Percentiles rank a stretch among this genome's conserved stretches.
phyloP scores from a whole-genome alignment of 2,797 vertebrate genomes.

The Sebastes trivittatus region DNA sequence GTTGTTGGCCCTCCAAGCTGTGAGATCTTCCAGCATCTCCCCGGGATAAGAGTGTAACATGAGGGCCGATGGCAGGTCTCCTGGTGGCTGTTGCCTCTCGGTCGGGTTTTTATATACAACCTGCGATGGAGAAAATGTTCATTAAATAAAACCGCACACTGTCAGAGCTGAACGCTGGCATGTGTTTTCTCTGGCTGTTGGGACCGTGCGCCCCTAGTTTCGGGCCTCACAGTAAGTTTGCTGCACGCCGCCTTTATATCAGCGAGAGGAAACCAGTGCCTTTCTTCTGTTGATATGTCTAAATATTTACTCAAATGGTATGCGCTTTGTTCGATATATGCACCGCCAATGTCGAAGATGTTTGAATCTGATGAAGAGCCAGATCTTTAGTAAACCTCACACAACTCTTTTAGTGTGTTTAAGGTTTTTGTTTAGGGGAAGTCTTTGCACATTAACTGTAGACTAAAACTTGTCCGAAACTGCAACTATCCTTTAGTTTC shows the following conservation, averaged over 20 bases:
- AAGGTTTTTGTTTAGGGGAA: neutral
- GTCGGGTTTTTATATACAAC: slow-evolving; percentile 65
- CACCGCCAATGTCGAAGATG: neutral
- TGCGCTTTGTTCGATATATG: slow-evolving; percentile 19
- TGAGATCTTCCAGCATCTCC: slow-evolving; percentile 75
- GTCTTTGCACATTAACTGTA: neutral
- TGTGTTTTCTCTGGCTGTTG: slow-evolving; percentile 73
- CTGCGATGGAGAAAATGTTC: slow-evolving; percentile 66
- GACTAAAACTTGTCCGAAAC: neutral
- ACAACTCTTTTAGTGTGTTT: neutral
- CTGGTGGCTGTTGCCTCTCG: slow-evolving; percentile 42
- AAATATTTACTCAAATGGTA: slow-evolving; percentile 55
- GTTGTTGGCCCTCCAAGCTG: slow-evolving; percentile 69
- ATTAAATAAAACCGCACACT: slow-evolving; percentile 69
- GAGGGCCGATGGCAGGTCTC: slow-evolving; percentile 53
- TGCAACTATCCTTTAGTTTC: neutral
- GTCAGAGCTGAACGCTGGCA: slow-evolving; percentile 57
- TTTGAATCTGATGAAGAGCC: slow-evolving; percentile 5
- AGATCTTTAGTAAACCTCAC: neutral
- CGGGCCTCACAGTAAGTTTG: slow-evolving; percentile 68
- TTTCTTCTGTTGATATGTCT: slow-evolving; percentile 41
- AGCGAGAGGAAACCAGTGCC: slow-evolving; percentile 31
- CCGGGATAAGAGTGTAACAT: slow-evolving; percentile 51
- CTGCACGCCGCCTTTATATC: slow-evolving; percentile 37
- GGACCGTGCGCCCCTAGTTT: slow-evolving; percentile 52